These are phyloP conservation scores for Pteronotus mesoamericanus DNA, from an alignment of 2,797 vertebrate species.

Conservation along the genomic window DNA sequence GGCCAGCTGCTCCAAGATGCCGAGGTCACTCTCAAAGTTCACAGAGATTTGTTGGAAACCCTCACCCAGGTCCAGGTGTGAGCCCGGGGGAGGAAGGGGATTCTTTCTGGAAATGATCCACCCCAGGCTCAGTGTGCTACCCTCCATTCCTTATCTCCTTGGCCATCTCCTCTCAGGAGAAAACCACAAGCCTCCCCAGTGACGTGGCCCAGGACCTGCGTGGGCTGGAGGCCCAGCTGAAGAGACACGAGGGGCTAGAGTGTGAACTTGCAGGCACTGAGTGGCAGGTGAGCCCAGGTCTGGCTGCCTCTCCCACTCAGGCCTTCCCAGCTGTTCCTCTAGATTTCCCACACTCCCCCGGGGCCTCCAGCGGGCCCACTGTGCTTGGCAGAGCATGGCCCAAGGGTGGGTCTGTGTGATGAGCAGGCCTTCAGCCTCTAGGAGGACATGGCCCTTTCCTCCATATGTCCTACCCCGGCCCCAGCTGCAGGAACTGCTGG, in stretches of 20 bases:
- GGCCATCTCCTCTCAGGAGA: constrained; percentile 82
- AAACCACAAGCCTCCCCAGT: constrained; percentile 87
- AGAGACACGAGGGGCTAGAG: constrained; percentile 87
- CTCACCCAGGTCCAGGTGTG: constrained; percentile 87
- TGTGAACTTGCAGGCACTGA: constrained; percentile 84
- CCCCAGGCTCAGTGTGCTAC: not conserved
- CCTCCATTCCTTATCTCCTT: not conserved
- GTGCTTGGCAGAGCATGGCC: not conserved
- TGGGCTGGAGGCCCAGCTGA: constrained; percentile 86
- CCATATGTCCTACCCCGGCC: rapidly evolving
- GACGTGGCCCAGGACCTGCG: constrained; percentile 87
- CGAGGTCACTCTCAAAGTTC: constrained; percentile 83
- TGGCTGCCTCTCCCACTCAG: not conserved
- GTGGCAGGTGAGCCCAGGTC: constrained; percentile 82
- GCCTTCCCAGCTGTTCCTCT: not conserved
- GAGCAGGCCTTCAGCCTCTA: not conserved
- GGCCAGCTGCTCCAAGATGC: constrained; percentile 82
- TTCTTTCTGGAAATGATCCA: not conserved
- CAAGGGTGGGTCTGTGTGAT: not conserved
- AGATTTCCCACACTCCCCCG: not conserved
- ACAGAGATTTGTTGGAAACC: constrained; percentile 87
- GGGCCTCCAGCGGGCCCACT: not conserved
- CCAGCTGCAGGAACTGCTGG: constrained; percentile 89
- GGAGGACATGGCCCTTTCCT: not conserved
- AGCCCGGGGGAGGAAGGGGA: not conserved